Conservation (phyloP, 2,888 invertebrate genomes). For the Conchocele bisecta region DNA sequence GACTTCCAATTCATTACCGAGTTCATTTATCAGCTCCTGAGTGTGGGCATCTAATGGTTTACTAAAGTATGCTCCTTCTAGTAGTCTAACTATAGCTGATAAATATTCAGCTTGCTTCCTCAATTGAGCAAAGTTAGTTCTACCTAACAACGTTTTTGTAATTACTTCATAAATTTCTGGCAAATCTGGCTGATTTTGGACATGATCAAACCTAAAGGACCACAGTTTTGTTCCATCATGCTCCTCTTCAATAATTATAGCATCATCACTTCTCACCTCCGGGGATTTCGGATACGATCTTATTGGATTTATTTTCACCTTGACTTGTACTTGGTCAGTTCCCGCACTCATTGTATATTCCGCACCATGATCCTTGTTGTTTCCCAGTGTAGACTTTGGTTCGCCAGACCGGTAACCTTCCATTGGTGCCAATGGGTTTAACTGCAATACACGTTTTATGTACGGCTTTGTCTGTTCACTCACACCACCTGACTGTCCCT, state of each 20-base stretch:
- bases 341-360: slow-evolving; percentile 10
- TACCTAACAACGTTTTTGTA: slow-evolving; percentile 64
- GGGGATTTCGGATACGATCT: slow-evolving; percentile 25
- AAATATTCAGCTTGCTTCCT: slow-evolving; percentile 66
- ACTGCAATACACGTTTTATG: slow-evolving; percentile 2
- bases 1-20: too few species aligned
- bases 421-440: slow-evolving; percentile 7
- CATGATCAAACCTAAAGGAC: slow-evolving; percentile 60
- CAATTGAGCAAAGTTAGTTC: slow-evolving; percentile 71
- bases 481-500: neutral
- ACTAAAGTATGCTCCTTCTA: slow-evolving; percentile 72
- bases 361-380: neutral
- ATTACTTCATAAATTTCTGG: slow-evolving; percentile 72
- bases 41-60: too few species aligned
- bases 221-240: slow-evolving; percentile 70
- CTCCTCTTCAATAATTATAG: slow-evolving; percentile 57
- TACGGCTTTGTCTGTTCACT: neutral
- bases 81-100: slow-evolving; percentile 68
- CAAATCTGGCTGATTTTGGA: slow-evolving; percentile 47
- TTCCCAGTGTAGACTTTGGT: too few species aligned
- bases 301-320: slow-evolving; percentile 15
- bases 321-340: slow-evolving; percentile 56
- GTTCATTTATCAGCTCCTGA: too few species aligned
- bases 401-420: too few species aligned
- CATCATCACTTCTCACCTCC: slow-evolving; percentile 29